phyloP scores from a whole-genome alignment of 2,888 invertebrate genomes.

The Drosophila merina region DNA sequence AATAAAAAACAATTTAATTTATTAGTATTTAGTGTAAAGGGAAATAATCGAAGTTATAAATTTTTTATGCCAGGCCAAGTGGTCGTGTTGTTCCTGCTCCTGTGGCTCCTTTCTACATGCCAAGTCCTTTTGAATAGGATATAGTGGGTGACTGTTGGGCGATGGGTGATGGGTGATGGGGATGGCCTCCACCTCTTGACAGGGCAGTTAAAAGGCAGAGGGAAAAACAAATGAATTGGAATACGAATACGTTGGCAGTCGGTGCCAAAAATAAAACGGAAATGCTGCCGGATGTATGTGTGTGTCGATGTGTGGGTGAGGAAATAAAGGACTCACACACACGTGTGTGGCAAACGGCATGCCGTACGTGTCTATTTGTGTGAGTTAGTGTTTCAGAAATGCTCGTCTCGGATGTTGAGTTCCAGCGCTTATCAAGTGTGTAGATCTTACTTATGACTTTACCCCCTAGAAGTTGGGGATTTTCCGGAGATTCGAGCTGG shows the following conservation, averaged over 20 bases:
- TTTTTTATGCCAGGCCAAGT: slow-evolving; percentile 66
- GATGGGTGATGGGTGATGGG: neutral
- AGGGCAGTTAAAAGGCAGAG: slow-evolving; percentile 58
- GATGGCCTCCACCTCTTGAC: neutral
- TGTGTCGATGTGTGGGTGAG: slow-evolving; percentile 7
- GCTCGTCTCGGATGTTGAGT: slow-evolving; percentile 72
- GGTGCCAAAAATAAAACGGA: slow-evolving; percentile 72
- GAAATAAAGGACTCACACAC: slow-evolving; percentile 21
- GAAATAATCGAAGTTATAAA: slow-evolving; percentile 81
- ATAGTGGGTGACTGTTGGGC: slow-evolving; percentile 17
- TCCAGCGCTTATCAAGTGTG: slow-evolving; percentile 78
- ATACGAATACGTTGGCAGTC: slow-evolving; percentile 69
- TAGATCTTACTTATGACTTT: slow-evolving; percentile 79
- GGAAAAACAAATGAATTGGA: slow-evolving; percentile 77
- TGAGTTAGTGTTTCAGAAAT: slow-evolving; percentile 79
- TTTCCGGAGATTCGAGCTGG: neutral
- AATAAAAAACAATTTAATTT: slow-evolving; percentile 83
- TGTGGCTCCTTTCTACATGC: slow-evolving; percentile 24
- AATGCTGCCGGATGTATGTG: slow-evolving; percentile 58
- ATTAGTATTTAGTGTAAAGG: slow-evolving; percentile 82
- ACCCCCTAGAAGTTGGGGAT: slow-evolving; percentile 44
- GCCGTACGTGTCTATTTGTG: slow-evolving; percentile 73
- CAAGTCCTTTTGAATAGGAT: slow-evolving; percentile 43
- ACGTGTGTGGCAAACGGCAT: slow-evolving; percentile 13
- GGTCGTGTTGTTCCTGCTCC: slow-evolving; percentile 7